Evolutionary conservation across 2,888 invertebrate genomes (phyloP), one percentile per base, ranked within the genome.

Genomic region (Stictocephala bisonia): DNA sequence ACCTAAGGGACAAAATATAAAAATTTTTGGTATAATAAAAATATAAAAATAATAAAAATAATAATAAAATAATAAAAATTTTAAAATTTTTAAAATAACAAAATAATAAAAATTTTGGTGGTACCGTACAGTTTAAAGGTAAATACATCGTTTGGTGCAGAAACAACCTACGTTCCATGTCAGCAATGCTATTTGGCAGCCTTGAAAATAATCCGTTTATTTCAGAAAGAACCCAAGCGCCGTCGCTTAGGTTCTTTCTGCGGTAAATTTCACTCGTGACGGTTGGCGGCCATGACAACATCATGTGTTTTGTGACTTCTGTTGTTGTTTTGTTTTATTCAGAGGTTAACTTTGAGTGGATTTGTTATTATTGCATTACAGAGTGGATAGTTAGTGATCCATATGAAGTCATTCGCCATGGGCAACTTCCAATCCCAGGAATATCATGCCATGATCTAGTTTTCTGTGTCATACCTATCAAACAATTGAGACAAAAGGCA

Each of bases 111-210:
- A 6, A 15, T 64, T 50, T 64, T 44, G 1, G 27, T 26, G 27
- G 48, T 68, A 40, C 4, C 40, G 40, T 68, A 67, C 27, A 40
- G 20, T 53, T 51, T 18, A 27, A 44, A 68, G 56, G 56, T 53
- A 56, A 68, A 67, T 67, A 26, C 44, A 68, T 73, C 56, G 40
- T 68, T 73, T 73, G 53, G 56, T 68, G 68, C 73, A 68, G 53
- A 68, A 41, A 73, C 29, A 56, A 69, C 48, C 58, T 50, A 69
- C 27, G 50, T 56, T 48, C 58, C 50, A 53, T 69, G 15, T 40
- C 13, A 29, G 20, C 29, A 73, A 58, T 69, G 58, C 22, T 72
- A 67, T 72, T 67, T 51, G 66, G 67, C 35, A 69, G 69, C 60
- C 50, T 27, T 58, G 60, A 48, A 69, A 69, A 72, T 27, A 58